Evolutionary conservation across 1,140 invertebrate genomes (phyloP).

Genomic region (Sycobia sp.): DNA sequence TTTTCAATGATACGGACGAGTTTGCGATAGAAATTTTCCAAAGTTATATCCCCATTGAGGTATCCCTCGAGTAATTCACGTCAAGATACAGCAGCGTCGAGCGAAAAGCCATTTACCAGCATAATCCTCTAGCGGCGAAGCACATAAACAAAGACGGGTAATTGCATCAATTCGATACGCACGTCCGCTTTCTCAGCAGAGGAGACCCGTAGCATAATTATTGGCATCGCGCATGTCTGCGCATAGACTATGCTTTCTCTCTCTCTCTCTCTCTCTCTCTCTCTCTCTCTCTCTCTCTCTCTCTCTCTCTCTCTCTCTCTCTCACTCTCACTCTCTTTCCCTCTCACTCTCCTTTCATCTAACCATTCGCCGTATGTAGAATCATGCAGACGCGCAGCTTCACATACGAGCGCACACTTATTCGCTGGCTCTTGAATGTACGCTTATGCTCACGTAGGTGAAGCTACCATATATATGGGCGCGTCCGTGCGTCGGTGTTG

Average conservation of each 20-base stretch:
- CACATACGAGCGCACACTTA: neutral
- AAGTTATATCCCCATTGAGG: no score
- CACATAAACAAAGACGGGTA: constrained; percentile 29
- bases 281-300: no score
- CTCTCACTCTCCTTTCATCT: constrained; percentile 7
- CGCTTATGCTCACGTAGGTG: no score
- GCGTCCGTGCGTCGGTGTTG: constrained; percentile 17
- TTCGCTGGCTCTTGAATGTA: neutral
- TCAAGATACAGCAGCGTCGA: neutral
- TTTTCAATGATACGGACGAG: no score
- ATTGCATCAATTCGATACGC: constrained; percentile 27
- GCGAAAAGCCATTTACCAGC: constrained; percentile 11
- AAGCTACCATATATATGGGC: neutral
- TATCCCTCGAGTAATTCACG: constrained; percentile 4
- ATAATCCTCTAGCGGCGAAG: constrained; percentile 11
- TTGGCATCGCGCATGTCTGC: constrained; percentile 26
- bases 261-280: no score
- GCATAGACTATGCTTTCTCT: constrained; percentile 4
- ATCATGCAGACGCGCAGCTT: neutral
- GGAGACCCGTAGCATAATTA: constrained; percentile 23
- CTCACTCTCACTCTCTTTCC: no score
- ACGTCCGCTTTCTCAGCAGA: neutral
- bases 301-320: no score
- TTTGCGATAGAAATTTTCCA: no score
- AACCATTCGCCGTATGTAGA: neutral